Evolutionary conservation across 2,797 vertebrate species (phyloP).

Genomic region (Emydoidea blandingii): DNA sequence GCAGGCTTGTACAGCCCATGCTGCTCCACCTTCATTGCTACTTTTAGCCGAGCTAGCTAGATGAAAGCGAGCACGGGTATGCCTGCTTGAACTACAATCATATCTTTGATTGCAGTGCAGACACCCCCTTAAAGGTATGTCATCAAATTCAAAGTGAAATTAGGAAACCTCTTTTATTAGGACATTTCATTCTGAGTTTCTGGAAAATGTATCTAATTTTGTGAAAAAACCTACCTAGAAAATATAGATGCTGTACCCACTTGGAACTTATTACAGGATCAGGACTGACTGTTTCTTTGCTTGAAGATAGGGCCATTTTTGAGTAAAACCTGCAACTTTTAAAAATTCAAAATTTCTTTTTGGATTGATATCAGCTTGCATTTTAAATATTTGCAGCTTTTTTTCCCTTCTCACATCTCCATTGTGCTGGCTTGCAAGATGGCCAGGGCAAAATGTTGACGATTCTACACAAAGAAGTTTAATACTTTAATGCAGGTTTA

Average conservation of each 20-base stretch:
- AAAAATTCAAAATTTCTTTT: background rate
- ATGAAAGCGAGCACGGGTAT: background rate
- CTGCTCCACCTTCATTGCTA: background rate
- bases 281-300: background rate
- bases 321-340: background rate
- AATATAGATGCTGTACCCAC: background rate
- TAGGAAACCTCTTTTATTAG: background rate
- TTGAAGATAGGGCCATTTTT: background rate
- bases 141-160: constrained; percentile 12
- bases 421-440: background rate
- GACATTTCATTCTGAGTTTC: background rate
- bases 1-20: background rate
- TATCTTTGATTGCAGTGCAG: background rate
- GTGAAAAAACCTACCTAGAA: background rate
- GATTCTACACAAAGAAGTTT: background rate
- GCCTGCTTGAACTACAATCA: background rate
- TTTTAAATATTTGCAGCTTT: background rate
- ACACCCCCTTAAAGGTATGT: background rate
- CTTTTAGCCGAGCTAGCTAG: background rate
- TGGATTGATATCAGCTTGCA: background rate
- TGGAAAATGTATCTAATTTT: background rate
- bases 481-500: background rate
- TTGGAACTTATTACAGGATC: background rate
- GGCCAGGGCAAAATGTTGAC: background rate
- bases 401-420: background rate